Base-by-base conservation (phyloP, 2,113 vertebrate genomes). In the Psophia crepitans region DNA sequence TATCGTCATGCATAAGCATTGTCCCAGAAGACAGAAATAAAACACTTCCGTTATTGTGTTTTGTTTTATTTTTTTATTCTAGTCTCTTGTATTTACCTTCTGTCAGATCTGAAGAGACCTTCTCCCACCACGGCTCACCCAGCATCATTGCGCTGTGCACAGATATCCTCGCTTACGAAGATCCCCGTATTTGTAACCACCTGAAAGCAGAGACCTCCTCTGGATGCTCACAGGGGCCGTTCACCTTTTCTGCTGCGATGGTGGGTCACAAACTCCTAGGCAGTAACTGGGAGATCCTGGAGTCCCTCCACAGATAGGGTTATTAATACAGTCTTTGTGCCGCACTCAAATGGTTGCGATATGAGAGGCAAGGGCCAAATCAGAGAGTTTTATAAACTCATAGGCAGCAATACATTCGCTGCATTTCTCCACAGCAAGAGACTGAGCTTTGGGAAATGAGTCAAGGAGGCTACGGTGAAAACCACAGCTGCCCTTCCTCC, bases 1-100 rank as follows among this genome's bases (percentile, higher is more conserved):
- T 87, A 80, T 53, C 84, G 27, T 68, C 70, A 66, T 84, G 65
- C 35, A 8, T 39, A 68, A 92, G 61, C 53, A 68, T 37, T 57
- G 61, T 95, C 54, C 32, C 35, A 83, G 83, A 94, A 86, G 90
- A 96, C 12, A 87, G 77, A 93, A 97, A 93, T 91, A 94, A 97
- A 91, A 65, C 73, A 89, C 1, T 89, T 95, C 53, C 93, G 46
- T 93, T 82, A 90, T 15, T 61, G 76, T 53, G 76, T 53, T 95
- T 71, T 87, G 56, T 76, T 97, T 97, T 96, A 87, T n/a, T n/a
- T n/a, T n/a, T n/a, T n/a, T n/a, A 71, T 93, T 87, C 81, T 71
- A 4, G 4, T 49, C 46, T 71, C 92, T 96, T 82, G 11, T 70
- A 71, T 92, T 96, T 97, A 92, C 71, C 28, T 70, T 77, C 82